Conservation (phyloP, 2,797 vertebrate genomes). For the Emydoidea blandingii region DNA sequence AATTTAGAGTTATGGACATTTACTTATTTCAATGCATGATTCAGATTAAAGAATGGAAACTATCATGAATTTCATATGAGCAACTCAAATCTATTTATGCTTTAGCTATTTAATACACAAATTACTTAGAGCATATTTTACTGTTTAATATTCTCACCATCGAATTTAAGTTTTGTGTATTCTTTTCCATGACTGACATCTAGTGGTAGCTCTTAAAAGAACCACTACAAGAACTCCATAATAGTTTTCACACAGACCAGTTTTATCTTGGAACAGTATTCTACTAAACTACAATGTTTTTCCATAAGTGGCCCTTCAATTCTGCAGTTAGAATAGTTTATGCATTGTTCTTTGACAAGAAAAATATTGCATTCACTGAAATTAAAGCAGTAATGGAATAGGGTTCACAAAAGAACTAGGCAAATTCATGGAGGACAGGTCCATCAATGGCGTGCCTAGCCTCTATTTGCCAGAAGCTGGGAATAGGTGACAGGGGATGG, state of each 20-base stretch:
- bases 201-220: constrained; percentile 54
- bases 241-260: background rate
- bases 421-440: too few relatives aligned
- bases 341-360: background rate
- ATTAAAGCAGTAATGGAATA: background rate
- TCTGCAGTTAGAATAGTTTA: background rate
- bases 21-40: background rate
- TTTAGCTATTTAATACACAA: background rate
- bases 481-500: too few relatives aligned
- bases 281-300: background rate
- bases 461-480: too few relatives aligned
- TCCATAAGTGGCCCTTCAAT: background rate
- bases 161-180: background rate
- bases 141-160: background rate
- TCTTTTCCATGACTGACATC: constrained; percentile 75
- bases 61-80: background rate
- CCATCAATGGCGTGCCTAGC: too few relatives aligned
- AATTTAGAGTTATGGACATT: background rate
- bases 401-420: too few relatives aligned
- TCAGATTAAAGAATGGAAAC: background rate
- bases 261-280: background rate
- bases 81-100: background rate
- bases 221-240: background rate
- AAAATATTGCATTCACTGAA: background rate
- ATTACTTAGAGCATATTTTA: background rate